A percentile compares a stretch with the other conserved stretches of the same genome.
phyloP scores from a whole-genome alignment of 2,797 vertebrate species.

The Knipowitschia caucasica region DNA sequence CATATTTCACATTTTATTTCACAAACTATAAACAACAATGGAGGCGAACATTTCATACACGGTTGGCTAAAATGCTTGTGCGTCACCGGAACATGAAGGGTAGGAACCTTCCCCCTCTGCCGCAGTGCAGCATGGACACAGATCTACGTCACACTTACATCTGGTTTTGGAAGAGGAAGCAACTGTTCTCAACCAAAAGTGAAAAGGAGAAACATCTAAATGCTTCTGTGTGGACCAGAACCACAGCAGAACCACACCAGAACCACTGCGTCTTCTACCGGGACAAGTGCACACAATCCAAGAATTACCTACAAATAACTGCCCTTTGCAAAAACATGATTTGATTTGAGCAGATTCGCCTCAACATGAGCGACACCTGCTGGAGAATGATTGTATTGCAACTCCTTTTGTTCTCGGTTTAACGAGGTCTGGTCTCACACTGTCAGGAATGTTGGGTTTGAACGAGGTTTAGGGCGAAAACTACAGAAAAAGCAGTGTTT shows the following conservation, averaged over 20 bases:
- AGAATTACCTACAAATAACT: no score
- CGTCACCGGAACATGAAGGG: background rate
- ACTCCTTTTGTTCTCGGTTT: no score
- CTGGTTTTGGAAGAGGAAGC: background rate
- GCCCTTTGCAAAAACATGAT: no score
- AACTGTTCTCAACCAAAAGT: background rate
- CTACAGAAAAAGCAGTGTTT: no score
- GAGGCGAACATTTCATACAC: conserved; percentile 3
- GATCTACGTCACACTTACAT: background rate
- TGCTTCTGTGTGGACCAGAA: background rate
- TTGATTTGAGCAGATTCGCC: no score
- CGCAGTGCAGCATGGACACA: background rate
- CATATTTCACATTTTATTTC: conserved; percentile 2
- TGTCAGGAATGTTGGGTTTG: no score
- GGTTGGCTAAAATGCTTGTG: conserved; percentile 2
- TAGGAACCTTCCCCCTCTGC: background rate
- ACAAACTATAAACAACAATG: conserved; percentile 1
- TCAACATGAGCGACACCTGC: no score
- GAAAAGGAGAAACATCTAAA: background rate
- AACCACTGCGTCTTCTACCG: no score
- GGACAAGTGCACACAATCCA: no score
- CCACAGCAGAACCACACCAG: background rate
- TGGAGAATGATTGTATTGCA: no score
- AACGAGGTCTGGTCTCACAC: no score
- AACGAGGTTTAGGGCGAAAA: no score